Percentiles rank a stretch among this genome's conserved stretches.
Evolutionary conservation across 2,113 vertebrate genomes (phyloP).

Genomic region (Seriola aureovittata): DNA sequence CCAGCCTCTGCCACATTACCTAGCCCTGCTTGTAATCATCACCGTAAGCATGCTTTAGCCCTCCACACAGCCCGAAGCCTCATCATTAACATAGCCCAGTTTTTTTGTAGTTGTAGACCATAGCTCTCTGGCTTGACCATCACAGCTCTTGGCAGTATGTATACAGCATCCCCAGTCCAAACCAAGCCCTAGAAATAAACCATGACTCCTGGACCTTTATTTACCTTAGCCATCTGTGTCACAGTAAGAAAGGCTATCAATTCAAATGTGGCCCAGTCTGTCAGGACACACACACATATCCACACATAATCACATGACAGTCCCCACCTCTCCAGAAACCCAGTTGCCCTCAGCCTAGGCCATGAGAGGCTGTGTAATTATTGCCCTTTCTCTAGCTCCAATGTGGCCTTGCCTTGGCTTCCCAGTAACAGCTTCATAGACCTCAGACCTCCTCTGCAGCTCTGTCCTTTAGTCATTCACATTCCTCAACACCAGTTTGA

Average conservation of each 20-base stretch:
- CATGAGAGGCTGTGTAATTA: neutral
- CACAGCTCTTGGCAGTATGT: constrained; percentile 65
- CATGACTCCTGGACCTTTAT: constrained; percentile 61
- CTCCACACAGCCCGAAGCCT: constrained; percentile 65
- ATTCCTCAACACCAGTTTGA: neutral
- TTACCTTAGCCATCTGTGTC: constrained; percentile 70
- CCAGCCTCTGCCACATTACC: constrained; percentile 75
- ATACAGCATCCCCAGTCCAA: constrained; percentile 48
- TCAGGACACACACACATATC: constrained; percentile 37
- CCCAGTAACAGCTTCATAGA: neutral
- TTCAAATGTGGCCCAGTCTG: constrained; percentile 39
- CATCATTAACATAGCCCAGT: constrained; percentile 77
- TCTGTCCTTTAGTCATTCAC: neutral
- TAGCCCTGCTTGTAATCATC: constrained; percentile 74
- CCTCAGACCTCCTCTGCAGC: neutral
- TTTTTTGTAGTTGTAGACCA: constrained; percentile 45
- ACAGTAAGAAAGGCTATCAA: constrained; percentile 56
- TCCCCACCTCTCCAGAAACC: constrained; percentile 31
- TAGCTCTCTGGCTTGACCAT: constrained; percentile 63
- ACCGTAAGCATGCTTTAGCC: constrained; percentile 64
- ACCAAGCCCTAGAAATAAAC: constrained; percentile 52
- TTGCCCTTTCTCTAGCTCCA: constrained; percentile 31
- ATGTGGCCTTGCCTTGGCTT: constrained; percentile 25
- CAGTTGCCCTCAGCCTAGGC: neutral
- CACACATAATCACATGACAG: constrained; percentile 22